Percentiles rank a stretch among this genome's conserved stretches.
These are phyloP conservation scores for Biston stratarius DNA, from an alignment of 2,888 invertebrate genomes.

Conservation along the genomic window DNA sequence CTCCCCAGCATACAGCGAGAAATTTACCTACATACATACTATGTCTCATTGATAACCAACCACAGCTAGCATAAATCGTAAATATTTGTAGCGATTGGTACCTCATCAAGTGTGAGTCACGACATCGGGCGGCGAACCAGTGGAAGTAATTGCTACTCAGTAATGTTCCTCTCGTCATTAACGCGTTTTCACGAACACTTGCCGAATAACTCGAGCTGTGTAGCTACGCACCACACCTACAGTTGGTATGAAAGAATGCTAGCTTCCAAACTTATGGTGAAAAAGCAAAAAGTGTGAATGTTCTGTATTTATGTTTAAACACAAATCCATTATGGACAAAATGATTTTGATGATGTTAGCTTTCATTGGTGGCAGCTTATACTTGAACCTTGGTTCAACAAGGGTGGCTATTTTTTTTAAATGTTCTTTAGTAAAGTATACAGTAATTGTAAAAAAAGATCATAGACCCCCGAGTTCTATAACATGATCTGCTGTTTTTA, in stretches of 20 bases:
- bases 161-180: conserved; percentile 11
- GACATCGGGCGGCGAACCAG: neutral
- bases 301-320: too few relatives aligned
- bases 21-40: neutral
- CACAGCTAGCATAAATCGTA: neutral
- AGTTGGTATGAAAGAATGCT: neutral
- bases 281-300: neutral
- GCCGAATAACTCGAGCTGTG: neutral
- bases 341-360: too few relatives aligned
- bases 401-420: too few relatives aligned
- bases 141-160: neutral
- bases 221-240: neutral
- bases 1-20: too few relatives aligned
- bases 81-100: conserved; percentile 4
- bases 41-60: neutral
- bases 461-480: too few relatives aligned
- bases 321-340: too few relatives aligned
- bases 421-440: too few relatives aligned
- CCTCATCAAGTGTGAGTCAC: too few relatives aligned
- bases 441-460: too few relatives aligned
- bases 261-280: neutral
- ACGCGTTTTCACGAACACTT: conserved; percentile 7
- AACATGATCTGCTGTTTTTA: neutral
- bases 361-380: too few relatives aligned
- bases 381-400: too few relatives aligned